Evolutionary conservation across 2,797 vertebrate species (phyloP).

Genomic region (Onychomys leucogaster): DNA sequence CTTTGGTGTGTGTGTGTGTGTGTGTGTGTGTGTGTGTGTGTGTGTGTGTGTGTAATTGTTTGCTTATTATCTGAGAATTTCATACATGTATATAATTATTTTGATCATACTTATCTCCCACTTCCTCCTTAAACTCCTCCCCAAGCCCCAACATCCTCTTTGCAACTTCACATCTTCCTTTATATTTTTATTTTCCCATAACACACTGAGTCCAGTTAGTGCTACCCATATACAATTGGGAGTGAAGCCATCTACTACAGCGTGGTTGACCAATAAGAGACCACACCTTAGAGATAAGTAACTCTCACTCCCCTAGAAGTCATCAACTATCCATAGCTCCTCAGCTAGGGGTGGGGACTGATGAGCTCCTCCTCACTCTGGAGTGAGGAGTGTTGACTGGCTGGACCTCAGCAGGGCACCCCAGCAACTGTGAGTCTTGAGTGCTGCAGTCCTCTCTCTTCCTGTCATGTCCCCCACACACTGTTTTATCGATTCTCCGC

Average conservation of each 20-base stretch:
- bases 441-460: too few species aligned
- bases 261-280: background rate
- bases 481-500: background rate
- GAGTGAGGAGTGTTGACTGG: background rate
- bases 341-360: background rate
- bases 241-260: too few species aligned
- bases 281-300: background rate
- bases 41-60: background rate
- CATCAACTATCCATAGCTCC: background rate
- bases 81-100: background rate
- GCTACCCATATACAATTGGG: background rate
- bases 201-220: background rate
- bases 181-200: background rate
- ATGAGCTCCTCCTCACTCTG: background rate
- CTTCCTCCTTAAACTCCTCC: background rate
- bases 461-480: background rate
- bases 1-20: background rate
- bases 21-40: background rate
- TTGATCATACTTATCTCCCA: background rate
- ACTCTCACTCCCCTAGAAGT: background rate
- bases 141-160: too few species aligned
- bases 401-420: too few species aligned
- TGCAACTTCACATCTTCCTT: background rate
- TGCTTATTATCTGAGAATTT: background rate
- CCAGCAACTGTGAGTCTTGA: background rate